phyloP scores from a whole-genome alignment of 2,113 vertebrate species.

The Sander vitreus region DNA sequence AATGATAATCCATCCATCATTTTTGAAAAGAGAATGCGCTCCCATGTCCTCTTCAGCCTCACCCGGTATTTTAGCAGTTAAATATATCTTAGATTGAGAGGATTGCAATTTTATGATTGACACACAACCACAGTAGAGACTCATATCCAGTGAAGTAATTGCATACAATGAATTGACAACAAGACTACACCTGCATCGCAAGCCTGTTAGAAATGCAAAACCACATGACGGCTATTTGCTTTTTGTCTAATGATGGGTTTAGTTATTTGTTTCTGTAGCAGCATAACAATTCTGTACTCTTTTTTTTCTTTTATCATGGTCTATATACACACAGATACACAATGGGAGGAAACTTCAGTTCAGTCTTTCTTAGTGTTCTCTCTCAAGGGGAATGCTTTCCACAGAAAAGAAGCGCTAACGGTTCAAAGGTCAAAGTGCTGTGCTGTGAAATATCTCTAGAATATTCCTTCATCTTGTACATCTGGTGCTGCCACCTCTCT shows the following conservation, averaged over 20 bases:
- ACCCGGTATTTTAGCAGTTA: slow-evolving; percentile 59
- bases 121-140: slow-evolving; percentile 80
- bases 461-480: slow-evolving; percentile 92
- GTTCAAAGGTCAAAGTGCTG: slow-evolving; percentile 96
- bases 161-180: slow-evolving; percentile 74
- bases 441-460: slow-evolving; percentile 86
- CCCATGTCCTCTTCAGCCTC: slow-evolving; percentile 59
- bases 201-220: slow-evolving; percentile 78
- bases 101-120: slow-evolving; percentile 66
- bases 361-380: slow-evolving; percentile 67
- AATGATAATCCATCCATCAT: slow-evolving; percentile 48
- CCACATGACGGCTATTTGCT: slow-evolving; percentile 65
- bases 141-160: slow-evolving; percentile 85
- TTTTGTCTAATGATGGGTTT: slow-evolving; percentile 76
- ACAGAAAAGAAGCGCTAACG: slow-evolving; percentile 85
- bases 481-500: slow-evolving; percentile 82
- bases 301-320: slow-evolving; percentile 69
- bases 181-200: slow-evolving; percentile 71
- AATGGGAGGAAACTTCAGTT: slow-evolving; percentile 72
- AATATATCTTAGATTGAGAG: slow-evolving; percentile 65
- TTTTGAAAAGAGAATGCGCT: slow-evolving; percentile 39
- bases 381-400: slow-evolving; percentile 91
- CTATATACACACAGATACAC: slow-evolving; percentile 81
- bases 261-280: slow-evolving; percentile 78
- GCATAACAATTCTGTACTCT: slow-evolving; percentile 79